Evolutionary conservation across 2,113 vertebrate species (phyloP).

Genomic region (Hemichromis elongatus): DNA sequence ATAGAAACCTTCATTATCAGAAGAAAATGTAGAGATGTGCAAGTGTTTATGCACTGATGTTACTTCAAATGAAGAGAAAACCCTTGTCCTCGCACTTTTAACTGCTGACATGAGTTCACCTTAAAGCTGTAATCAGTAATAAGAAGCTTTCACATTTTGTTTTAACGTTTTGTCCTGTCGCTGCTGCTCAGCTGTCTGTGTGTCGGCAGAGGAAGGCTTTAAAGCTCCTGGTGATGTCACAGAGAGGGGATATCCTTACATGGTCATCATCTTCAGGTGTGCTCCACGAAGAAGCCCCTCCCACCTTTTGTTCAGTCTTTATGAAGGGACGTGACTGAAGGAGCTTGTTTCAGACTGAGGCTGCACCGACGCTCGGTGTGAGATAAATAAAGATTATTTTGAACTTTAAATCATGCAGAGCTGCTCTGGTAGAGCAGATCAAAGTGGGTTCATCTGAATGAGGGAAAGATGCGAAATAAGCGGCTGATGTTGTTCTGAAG

Average conservation of each 20-base stretch:
- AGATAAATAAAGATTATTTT: not conserved
- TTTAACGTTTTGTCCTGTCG: not conserved
- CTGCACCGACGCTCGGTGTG: not conserved
- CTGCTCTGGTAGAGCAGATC: not conserved
- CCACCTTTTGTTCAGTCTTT: not conserved
- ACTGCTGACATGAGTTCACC: not conserved
- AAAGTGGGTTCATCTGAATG: no score
- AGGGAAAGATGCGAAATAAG: not conserved
- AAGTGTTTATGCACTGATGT: not conserved
- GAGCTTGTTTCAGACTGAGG: not conserved
- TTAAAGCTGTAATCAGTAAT: not conserved
- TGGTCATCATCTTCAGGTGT: not conserved
- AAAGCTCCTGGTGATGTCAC: not conserved
- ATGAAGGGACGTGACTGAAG: not conserved
- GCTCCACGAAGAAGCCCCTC: fast-evolving
- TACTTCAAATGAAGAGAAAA: not conserved
- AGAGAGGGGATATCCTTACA: not conserved
- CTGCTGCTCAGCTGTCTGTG: not conserved
- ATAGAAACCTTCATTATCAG: not conserved
- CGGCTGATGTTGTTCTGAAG: not conserved
- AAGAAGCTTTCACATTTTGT: not conserved
- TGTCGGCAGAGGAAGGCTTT: not conserved
- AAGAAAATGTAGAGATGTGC: not conserved
- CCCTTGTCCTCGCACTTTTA: not conserved
- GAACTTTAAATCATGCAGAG: not conserved